Percentiles rank a stretch among this genome's conserved stretches.
These are phyloP conservation scores for Halocynthia aurantium DNA, from an alignment of 23 tunicate species.

Conservation along the genomic window DNA sequence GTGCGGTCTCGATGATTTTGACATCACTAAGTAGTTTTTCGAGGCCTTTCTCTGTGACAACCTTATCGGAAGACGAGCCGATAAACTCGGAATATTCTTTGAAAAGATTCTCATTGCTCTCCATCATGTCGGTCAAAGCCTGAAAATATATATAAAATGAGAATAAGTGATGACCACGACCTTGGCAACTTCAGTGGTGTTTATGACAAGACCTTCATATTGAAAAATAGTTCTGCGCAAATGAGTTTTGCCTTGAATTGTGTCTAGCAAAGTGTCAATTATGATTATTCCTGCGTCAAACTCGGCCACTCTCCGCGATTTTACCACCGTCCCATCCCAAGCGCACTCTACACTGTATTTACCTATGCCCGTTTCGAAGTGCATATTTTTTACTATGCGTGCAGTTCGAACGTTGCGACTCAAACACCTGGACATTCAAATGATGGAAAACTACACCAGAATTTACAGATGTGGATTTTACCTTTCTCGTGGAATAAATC, in stretches of 20 bases:
- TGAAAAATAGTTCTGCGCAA: background rate
- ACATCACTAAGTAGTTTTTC: background rate
- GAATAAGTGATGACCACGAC: background rate
- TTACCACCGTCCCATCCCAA: no score
- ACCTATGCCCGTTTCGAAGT: no score
- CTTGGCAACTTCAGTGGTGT: background rate
- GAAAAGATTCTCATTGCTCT: background rate
- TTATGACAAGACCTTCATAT: background rate
- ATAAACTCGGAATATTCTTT: background rate
- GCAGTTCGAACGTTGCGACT: no score
- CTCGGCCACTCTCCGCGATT: no score
- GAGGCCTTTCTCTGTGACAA: constrained; percentile 3
- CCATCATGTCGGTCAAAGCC: constrained; percentile 9
- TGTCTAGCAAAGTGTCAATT: no score
- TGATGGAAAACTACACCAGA: background rate
- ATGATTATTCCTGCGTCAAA: no score
- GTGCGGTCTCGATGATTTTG: background rate
- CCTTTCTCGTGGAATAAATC: background rate
- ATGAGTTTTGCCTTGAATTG: no score
- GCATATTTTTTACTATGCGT: no score
- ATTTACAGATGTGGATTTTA: background rate
- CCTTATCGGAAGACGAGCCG: background rate
- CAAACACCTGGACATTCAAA: background rate
- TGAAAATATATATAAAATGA: background rate
- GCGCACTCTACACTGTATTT: no score